Percentiles rank a stretch among this genome's conserved stretches.
These are phyloP conservation scores for Chauna torquata DNA, from an alignment of 2,113 vertebrate genomes.

Conservation along the genomic window DNA sequence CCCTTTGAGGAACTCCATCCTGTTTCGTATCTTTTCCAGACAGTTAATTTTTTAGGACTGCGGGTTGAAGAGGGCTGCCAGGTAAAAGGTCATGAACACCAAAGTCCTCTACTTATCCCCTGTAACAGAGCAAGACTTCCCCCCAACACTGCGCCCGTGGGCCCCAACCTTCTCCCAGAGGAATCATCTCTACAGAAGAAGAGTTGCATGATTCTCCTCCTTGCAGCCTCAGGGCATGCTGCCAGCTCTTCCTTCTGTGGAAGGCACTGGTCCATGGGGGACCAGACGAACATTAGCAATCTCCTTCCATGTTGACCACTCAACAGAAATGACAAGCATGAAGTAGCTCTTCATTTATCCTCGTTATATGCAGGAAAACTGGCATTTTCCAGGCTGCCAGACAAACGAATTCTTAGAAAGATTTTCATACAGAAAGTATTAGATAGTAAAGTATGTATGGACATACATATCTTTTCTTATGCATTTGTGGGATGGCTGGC, in stretches of 20 bases:
- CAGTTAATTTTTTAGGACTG: not conserved
- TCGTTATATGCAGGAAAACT: not conserved
- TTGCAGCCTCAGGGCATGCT: not conserved
- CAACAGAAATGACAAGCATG: not conserved
- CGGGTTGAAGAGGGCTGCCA: not conserved
- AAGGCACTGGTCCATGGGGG: rapidly evolving
- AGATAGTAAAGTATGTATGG: not conserved
- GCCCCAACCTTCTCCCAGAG: not conserved
- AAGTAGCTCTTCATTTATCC: not conserved
- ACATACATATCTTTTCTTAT: not conserved
- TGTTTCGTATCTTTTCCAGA: not conserved
- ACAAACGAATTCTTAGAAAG: not conserved
- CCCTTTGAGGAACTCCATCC: not conserved
- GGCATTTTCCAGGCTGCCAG: not conserved
- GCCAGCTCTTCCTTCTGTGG: not conserved
- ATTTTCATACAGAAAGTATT: not conserved
- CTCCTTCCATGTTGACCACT: not conserved
- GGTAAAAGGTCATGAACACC: not conserved
- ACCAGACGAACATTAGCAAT: not conserved
- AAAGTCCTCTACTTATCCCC: not conserved
- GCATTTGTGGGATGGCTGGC: not conserved
- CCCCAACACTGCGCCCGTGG: rapidly evolving
- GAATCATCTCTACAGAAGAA: not conserved
- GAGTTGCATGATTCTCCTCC: not conserved
- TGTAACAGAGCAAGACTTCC: not conserved